phyloP scores from a whole-genome alignment of 2,113 vertebrate genomes.

The Microtus montanus region DNA sequence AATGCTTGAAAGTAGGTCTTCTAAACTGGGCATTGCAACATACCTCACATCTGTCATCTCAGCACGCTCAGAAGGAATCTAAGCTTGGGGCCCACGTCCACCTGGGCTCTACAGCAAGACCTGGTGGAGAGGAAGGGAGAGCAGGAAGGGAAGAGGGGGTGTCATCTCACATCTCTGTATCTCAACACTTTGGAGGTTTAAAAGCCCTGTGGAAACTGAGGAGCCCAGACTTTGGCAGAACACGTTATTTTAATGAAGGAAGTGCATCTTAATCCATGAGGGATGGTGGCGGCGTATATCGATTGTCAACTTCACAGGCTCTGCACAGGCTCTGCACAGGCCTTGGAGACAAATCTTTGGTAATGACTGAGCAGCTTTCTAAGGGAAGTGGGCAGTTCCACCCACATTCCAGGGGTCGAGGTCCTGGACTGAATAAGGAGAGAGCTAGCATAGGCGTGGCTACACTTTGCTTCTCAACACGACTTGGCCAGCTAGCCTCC shows the following conservation, averaged over 20 bases:
- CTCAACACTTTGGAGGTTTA: not conserved
- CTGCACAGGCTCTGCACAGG: too few relatives aligned
- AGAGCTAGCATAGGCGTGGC: not conserved
- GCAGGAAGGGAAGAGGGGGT: not conserved
- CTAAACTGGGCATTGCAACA: not conserved
- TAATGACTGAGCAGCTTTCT: not conserved
- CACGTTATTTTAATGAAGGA: not conserved
- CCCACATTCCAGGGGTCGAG: not conserved
- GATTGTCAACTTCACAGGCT: too few relatives aligned
- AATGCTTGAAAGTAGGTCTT: slow-evolving; percentile 6
- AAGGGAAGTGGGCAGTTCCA: not conserved
- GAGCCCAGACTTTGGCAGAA: not conserved
- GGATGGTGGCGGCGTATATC: not conserved
- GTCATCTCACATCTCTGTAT: not conserved
- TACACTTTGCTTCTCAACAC: not conserved
- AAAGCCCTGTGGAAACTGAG: not conserved
- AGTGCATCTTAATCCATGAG: not conserved
- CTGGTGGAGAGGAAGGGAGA: not conserved
- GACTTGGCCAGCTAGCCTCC: not conserved
- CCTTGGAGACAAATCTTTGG: not conserved
- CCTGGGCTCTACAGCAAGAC: not conserved
- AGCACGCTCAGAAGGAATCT: not conserved
- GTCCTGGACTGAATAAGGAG: not conserved
- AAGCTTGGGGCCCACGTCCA: not conserved
- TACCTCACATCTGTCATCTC: not conserved